Percentiles rank a stretch among this genome's conserved stretches.
Evolutionary conservation across 2,888 invertebrate species (phyloP).

Genomic region (Lasioglossum malachurum): DNA sequence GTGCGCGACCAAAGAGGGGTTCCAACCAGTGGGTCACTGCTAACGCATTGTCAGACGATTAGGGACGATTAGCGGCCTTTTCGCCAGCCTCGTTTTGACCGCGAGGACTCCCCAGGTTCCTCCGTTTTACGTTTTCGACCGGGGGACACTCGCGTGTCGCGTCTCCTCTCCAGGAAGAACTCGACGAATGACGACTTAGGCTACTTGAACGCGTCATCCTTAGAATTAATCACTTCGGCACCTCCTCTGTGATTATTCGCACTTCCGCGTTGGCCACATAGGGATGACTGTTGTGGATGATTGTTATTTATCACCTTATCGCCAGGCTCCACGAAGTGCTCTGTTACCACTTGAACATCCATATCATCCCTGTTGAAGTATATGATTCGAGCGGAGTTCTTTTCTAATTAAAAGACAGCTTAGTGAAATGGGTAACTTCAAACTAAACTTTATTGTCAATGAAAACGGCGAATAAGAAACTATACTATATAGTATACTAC

Average conservation of each 20-base stretch:
- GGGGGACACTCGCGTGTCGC: background rate
- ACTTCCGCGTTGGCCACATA: background rate
- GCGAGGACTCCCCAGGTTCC: slow-evolving; percentile 32
- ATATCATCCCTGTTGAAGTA: background rate
- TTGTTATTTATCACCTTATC: background rate
- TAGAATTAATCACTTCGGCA: background rate
- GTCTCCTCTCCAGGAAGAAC: background rate
- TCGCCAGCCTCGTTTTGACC: slow-evolving; percentile 66
- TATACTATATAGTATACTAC: too few relatives aligned
- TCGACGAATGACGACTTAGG: background rate
- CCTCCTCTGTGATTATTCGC: too few relatives aligned
- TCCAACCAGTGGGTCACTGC: slow-evolving; percentile 81
- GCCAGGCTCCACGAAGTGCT: background rate
- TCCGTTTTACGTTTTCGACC: slow-evolving; percentile 28
- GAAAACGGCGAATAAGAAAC: too few relatives aligned
- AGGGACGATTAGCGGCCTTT: slow-evolving; percentile 77
- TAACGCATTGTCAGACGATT: slow-evolving; percentile 83
- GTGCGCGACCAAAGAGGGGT: slow-evolving; percentile 75
- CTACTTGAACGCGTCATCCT: background rate
- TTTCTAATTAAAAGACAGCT: too few relatives aligned
- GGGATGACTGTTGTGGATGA: background rate
- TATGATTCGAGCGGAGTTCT: too few relatives aligned
- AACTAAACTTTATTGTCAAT: too few relatives aligned
- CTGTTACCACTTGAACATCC: background rate
- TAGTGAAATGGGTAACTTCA: too few relatives aligned